Percentiles rank a stretch among this genome's conserved stretches.
Conservation (phyloP, 30 jellyfish, hydroid and myxozoan genomes). For the Turritopsis dohrnii region DNA sequence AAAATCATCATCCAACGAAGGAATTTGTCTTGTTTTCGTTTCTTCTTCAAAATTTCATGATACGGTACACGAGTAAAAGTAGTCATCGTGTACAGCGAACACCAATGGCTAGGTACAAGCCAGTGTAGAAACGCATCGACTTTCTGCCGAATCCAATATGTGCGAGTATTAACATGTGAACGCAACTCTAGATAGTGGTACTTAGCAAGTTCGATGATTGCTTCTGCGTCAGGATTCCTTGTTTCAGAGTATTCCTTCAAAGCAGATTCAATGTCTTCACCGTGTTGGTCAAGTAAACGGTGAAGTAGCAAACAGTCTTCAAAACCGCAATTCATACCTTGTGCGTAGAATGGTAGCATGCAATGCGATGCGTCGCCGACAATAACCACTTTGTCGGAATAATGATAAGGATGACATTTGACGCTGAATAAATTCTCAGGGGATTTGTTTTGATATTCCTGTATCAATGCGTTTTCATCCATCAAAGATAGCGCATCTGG, state of each 20-base stretch:
- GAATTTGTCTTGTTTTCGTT: neutral
- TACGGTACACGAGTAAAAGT: constrained; percentile 58
- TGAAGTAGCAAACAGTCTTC: constrained; percentile 74
- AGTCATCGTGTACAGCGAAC: constrained; percentile 69
- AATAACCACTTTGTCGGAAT: constrained; percentile 63
- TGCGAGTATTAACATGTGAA: constrained; percentile 56
- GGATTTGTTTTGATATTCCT: neutral
- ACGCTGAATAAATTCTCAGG: constrained; percentile 9
- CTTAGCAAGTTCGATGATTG: constrained; percentile 74
- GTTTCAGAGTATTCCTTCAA: constrained; percentile 50
- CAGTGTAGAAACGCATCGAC: constrained; percentile 55
- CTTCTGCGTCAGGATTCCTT: constrained; percentile 83
- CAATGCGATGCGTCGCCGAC: constrained; percentile 97
- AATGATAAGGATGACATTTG: constrained; percentile 87
- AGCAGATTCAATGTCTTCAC: constrained; percentile 25
- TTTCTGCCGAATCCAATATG: constrained; percentile 30
- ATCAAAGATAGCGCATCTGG: neutral
- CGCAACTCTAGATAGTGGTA: constrained; percentile 77
- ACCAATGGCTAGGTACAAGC: constrained; percentile 64
- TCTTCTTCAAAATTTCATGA: constrained; percentile 39
- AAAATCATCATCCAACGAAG: neutral
- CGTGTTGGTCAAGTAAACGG: constrained; percentile 38
- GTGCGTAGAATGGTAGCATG: constrained; percentile 91
- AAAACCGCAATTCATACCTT: constrained; percentile 91
- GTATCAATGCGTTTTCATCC: neutral